Evolutionary conservation across 2,113 vertebrate species (phyloP), one percentile per base, ranked within the genome.

Genomic region (Trematomus loennbergii): DNA sequence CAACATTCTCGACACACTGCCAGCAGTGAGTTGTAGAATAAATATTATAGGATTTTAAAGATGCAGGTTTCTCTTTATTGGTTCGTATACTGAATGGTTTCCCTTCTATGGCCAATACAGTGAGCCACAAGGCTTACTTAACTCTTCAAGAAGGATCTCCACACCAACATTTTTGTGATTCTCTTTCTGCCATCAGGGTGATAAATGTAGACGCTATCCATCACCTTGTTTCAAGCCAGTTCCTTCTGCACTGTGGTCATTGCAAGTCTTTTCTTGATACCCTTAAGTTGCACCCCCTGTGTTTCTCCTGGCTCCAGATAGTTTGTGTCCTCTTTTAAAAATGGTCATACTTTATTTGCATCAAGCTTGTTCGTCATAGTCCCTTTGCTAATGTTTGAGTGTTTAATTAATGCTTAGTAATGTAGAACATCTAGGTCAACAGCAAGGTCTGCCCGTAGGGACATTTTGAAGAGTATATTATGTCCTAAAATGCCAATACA

Each of bases 31-130:
- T 20, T 12, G 18, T 25, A 6, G 61, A 53, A 16, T 85, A 81
- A 85, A 88, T 81, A 83, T 87, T 87, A 36, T 59, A 62, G 64
- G 20, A n/a, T 70, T 65, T 64, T 4, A 59, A 74, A 22, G 71
- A 78, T 75, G n/a, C 36, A 36, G 8, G 12, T 69, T 63, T 46
- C 52, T 54, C 13, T 49, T 29, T 12, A 18, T 59, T 43, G 10
- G 36, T 20, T 58, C 1, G 15, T 15, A 6, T 10, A 4, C 40
- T n/a, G 29, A 25, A 9, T 10, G 61, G 45, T 76, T 79, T 81
- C 48, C 76, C 67, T 69, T 83, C 60, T 83, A 67, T 62, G 83
- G 86, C 71, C 54, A 78, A 78, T 3, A 20, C 22, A 72, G 50
- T 0, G 49, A 68, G 50, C 71, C 25, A 1, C 58, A 58, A 22